Conservation (phyloP, 2,888 invertebrate species). For the Drosophila affinis region DNA sequence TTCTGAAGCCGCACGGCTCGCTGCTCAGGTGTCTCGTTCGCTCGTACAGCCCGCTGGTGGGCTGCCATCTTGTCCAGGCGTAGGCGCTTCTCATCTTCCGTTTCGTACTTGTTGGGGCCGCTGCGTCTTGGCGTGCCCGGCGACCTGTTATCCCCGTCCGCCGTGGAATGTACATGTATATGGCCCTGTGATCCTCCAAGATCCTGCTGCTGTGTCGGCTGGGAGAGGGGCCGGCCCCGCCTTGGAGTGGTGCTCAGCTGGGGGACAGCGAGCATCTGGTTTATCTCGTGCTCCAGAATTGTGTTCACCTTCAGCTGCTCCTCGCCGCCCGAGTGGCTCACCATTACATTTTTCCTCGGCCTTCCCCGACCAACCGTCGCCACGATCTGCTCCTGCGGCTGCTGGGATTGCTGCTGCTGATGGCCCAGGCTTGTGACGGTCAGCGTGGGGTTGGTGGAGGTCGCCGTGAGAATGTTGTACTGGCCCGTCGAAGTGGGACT, state of each 20-base stretch:
- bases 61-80: conserved; percentile 83
- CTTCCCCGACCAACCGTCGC: conserved; percentile 83
- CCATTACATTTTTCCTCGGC: conserved; percentile 79
- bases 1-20: conserved; percentile 81
- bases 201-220: conserved; percentile 67
- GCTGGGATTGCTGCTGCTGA: conserved; percentile 45
- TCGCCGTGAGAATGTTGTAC: conserved; percentile 64
- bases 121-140: conserved; percentile 72
- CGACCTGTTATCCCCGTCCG: conserved; percentile 55
- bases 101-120: conserved; percentile 83
- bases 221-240: conserved; percentile 78
- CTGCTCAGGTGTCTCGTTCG: conserved; percentile 83
- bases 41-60: conserved; percentile 82
- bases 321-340: conserved; percentile 52
- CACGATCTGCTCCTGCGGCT: conserved; percentile 64
- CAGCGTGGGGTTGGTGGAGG: conserved; percentile 62
- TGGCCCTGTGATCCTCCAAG: conserved; percentile 45
- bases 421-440: conserved; percentile 56
- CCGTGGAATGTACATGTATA: conserved; percentile 75
- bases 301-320: conserved; percentile 82
- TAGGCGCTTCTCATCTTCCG: conserved; percentile 82
- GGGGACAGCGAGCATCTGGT: conserved; percentile 80
- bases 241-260: conserved; percentile 70
- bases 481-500: conserved; percentile 61
- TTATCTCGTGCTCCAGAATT: conserved; percentile 83